These are phyloP conservation scores for Thamnophis elegans DNA, from an alignment of 2,797 vertebrate genomes.

Conservation along the genomic window DNA sequence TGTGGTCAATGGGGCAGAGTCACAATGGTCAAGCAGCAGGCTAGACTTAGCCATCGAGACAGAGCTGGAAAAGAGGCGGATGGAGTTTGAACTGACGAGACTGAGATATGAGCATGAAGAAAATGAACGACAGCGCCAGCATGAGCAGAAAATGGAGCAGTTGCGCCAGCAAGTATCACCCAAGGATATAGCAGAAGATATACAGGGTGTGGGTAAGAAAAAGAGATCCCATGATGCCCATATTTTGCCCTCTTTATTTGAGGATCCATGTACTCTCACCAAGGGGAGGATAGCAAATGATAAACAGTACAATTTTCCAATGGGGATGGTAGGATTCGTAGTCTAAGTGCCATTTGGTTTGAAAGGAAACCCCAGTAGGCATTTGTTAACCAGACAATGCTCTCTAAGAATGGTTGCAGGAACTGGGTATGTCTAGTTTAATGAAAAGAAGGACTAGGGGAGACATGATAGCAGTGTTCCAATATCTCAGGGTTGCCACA, in stretches of 20 bases:
- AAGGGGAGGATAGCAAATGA: not conserved
- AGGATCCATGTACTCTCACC: not conserved
- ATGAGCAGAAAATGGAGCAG: constrained; percentile 58
- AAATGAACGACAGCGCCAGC: constrained; percentile 60
- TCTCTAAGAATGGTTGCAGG: not conserved
- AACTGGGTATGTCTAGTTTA: no score
- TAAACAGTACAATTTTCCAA: not conserved
- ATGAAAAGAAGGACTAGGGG: no score
- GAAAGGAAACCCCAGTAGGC: not conserved
- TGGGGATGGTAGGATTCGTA: not conserved
- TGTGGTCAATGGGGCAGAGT: constrained; percentile 5
- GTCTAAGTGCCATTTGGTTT: not conserved
- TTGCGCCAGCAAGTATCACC: constrained; percentile 41
- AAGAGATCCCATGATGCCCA: not conserved
- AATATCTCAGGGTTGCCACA: no score
- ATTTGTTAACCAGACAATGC: not conserved
- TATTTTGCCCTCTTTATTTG: not conserved
- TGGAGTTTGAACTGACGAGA: constrained; percentile 60
- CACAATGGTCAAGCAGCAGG: constrained; percentile 25
- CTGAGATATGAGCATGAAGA: constrained; percentile 59
- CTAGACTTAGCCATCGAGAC: constrained; percentile 30
- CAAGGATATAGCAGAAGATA: constrained; percentile 6
- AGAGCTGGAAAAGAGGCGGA: constrained; percentile 62
- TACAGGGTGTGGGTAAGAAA: no score
- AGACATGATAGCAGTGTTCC: no score